Evolutionary conservation across 2,888 invertebrate species (phyloP), one percentile per base, ranked within the genome.

Genomic region (Argynnis bischoffii): DNA sequence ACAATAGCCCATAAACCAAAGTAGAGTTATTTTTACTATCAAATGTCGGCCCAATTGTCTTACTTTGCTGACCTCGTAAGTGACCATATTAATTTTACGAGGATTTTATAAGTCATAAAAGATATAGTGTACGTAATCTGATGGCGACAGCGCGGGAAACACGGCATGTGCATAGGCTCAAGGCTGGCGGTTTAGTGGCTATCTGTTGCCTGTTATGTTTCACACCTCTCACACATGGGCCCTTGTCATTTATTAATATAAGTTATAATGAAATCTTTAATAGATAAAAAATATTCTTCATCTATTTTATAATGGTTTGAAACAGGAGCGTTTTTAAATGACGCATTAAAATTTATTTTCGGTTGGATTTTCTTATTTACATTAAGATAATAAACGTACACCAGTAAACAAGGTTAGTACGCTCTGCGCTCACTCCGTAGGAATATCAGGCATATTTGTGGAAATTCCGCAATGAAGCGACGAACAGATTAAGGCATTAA

Each of bases 81-180:
- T 55, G 55, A 47, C 41, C 54, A 21, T 66, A 60, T 65, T 54
- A 48, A 55, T 66, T 55, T 66, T 60, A 60, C 31, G 66, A 66
- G 31, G 16, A 31, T 60, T 66, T 66, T 59, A 66, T 60, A 50
- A 26, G 48, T 50, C 47, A 46, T 54, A 46, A 59, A 59, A 60
- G 46, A 54, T 57, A 46, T 54, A 16, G 31, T 35, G 35, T 35
- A 35, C 6, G 31, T 35, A 41, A 41, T 41, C 35, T 41, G 35
- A 41, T 41, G 35, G 35, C 35, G 35, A 41, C 35, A 41, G 35
- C 35, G 11, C 35, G 35, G 35, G 35, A 41, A 26, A 11, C 35
- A 41, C 35, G 35, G 35, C 35, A 41, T 11, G 35, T 41, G 35
- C 35, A 53, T 26, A 51, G 21, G 14, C 18, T 8, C 3, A 3